Base-by-base conservation (phyloP, 2,888 invertebrate genomes). In the Zygothrica quintamaculata region DNA sequence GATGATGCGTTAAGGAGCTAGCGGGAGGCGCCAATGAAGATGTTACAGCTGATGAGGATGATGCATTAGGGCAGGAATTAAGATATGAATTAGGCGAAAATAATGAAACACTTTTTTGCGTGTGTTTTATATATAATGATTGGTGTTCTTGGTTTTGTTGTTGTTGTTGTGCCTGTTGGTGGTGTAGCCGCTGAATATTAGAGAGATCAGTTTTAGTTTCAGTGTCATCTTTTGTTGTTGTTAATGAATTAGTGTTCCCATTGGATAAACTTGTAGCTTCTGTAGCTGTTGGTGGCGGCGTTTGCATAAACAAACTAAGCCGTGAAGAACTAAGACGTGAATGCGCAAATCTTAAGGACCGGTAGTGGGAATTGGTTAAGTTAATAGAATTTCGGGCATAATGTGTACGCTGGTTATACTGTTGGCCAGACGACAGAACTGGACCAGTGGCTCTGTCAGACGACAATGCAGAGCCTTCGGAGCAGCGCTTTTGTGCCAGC, bases 341-440 rank as follows among this genome's bases (percentile, higher is more conserved):
- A 58, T 90, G 89, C 22, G 89, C 88, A 58, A 91, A 90, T 62
- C 91, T 87, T 64, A 90, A 78, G 52, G 90, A 91, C 52, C 90
- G 90, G 77, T 90, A 91, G 73, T 89, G 88, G 48, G 90, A 90
- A 68, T 90, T 91, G 42, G 89, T 88, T 62, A 89, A 81, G 69
- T 91, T 90, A 9, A 90, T 88, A 7, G 90, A 90, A 67, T 90
- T 90, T 48, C 91, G 88, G 13, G 89, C 88, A 50, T 89, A 90
- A 56, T 90, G 90, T 8, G 88, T 88, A n/a, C 88, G 89, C 61
- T 77, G 87, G 48, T 80, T 82, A 34, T 78, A 87, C 55, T 82
- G 79, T 52, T 86, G 87, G 12, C 22, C 40, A 11, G 42, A 5
- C 3, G 36, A 51, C 29, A 29, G 1, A 9, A 5, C 12, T 12